These are phyloP conservation scores for Homarus gammarus DNA, from an alignment of 2,888 invertebrate species.

Conservation along the genomic window DNA sequence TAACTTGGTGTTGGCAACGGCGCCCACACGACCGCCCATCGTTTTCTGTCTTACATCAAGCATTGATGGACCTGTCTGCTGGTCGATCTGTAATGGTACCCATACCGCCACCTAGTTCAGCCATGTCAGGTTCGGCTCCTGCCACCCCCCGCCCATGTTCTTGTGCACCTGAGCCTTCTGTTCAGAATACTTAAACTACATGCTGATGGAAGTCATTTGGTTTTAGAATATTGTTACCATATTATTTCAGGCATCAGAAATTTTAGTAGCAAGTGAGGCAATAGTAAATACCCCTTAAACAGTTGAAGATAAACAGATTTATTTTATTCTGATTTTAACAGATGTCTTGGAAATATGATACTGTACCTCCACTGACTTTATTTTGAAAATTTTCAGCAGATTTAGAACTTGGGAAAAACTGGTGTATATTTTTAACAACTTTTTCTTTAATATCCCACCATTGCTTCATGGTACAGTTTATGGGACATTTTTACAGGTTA, in stretches of 20 bases:
- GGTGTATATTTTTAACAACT: background rate
- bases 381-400: background rate
- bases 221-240: background rate
- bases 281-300: too few species aligned
- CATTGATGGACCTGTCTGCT: constrained; percentile 78
- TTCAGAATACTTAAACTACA: constrained; percentile 31
- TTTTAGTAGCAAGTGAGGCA: background rate
- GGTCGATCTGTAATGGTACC: constrained; percentile 75
- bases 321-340: background rate
- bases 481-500: background rate
- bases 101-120: constrained; percentile 52
- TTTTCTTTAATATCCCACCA: background rate
- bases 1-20: constrained; percentile 95
- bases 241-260: background rate
- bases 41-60: constrained; percentile 82
- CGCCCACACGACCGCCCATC: constrained; percentile 91
- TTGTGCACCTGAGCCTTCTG: constrained; percentile 62
- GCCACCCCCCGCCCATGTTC: constrained; percentile 68
- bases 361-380: background rate
- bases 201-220: background rate
- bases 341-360: background rate
- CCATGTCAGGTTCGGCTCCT: constrained; percentile 53
- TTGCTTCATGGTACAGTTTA: background rate
- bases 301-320: background rate
- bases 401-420: background rate